Evolutionary conservation across 2,113 vertebrate species (phyloP).

Genomic region (Cebus imitator): DNA sequence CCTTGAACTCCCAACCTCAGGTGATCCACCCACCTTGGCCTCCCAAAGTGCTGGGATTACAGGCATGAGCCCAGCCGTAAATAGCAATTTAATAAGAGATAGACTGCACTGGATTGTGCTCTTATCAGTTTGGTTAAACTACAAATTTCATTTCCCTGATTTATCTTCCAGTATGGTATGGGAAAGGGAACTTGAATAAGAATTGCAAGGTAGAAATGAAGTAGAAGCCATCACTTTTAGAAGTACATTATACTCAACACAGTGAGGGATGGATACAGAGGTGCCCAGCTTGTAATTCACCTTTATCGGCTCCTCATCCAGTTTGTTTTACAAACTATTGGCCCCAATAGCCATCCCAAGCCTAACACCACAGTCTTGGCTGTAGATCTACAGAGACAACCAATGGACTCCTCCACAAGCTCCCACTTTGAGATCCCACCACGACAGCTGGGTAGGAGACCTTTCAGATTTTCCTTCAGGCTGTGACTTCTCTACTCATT

Average conservation of each 20-base stretch:
- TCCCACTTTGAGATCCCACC: not conserved
- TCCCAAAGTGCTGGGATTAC: no score
- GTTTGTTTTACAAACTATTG: not conserved
- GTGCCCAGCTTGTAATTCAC: not conserved
- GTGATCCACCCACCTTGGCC: no score
- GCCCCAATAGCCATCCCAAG: not conserved
- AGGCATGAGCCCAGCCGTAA: not conserved
- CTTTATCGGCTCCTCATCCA: not conserved
- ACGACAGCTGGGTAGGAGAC: not conserved
- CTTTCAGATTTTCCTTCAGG: not conserved
- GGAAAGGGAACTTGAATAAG: not conserved
- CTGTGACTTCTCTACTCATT: not conserved
- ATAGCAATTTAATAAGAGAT: not conserved
- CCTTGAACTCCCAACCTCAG: no score
- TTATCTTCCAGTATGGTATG: not conserved
- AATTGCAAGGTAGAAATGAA: not conserved
- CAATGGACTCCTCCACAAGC: not conserved
- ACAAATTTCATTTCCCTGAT: not conserved
- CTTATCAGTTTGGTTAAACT: not conserved
- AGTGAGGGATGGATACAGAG: not conserved
- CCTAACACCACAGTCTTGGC: not conserved
- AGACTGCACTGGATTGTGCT: not conserved
- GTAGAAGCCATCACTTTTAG: not conserved
- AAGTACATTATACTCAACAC: not conserved
- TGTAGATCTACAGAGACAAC: not conserved